phyloP scores from a whole-genome alignment of 2,797 vertebrate genomes.

The Oreortyx pictus region DNA sequence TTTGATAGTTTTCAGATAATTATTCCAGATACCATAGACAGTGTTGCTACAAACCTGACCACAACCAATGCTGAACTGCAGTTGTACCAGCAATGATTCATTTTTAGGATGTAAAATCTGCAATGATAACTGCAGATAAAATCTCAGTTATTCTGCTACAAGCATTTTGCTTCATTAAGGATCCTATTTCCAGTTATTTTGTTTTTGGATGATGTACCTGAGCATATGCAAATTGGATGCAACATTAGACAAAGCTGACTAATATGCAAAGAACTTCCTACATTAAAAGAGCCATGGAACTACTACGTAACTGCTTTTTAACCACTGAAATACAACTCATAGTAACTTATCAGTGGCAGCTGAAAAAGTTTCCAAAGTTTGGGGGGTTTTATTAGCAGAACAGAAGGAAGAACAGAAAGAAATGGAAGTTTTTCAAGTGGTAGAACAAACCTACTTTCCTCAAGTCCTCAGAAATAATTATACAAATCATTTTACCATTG shows the following conservation, averaged over 20 bases:
- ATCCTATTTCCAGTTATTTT: background rate
- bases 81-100: background rate
- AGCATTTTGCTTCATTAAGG: background rate
- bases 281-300: background rate
- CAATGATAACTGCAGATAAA: background rate
- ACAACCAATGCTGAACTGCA: background rate
- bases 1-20: background rate
- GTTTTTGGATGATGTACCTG: background rate
- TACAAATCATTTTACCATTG: background rate
- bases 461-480: background rate
- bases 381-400: fast-evolving
- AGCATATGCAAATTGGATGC: background rate
- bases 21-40: background rate
- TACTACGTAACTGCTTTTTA: background rate
- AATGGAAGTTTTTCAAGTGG: fast-evolving
- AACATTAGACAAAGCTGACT: background rate
- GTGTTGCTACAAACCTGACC: background rate
- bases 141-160: background rate
- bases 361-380: background rate
- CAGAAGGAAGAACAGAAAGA: background rate
- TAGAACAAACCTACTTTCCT: background rate
- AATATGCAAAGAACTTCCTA: background rate
- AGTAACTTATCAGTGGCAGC: background rate
- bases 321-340: background rate
- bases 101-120: background rate